A percentile compares a stretch with the other conserved stretches of the same genome.
phyloP scores from a whole-genome alignment of 1,140 invertebrate genomes.

The Aphis gossypii region DNA sequence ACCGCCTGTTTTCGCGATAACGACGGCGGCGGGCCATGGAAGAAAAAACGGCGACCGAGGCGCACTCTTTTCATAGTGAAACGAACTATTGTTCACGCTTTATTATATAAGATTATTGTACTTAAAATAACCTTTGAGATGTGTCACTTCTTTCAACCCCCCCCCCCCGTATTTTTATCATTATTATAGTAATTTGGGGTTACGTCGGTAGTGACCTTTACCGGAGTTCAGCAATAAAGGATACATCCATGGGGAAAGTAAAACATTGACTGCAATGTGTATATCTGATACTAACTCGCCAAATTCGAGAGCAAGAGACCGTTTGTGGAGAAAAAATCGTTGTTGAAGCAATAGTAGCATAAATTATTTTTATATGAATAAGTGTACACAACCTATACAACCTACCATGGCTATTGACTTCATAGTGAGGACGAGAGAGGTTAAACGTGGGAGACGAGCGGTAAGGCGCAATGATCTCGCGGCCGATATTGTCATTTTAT shows the following conservation, averaged over 20 bases:
- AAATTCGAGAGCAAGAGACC: background rate
- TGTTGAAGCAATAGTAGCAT: background rate
- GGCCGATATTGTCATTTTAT: conserved; percentile 21
- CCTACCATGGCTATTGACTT: background rate
- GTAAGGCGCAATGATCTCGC: background rate
- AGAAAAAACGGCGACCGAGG: too few species aligned
- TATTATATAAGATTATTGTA: too few species aligned
- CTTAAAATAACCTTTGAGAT: too few species aligned
- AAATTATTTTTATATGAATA: background rate
- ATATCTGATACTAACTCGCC: background rate
- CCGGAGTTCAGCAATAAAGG: background rate
- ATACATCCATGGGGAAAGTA: background rate
- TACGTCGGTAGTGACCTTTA: background rate
- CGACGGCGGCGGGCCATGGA: too few species aligned
- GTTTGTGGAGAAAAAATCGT: background rate
- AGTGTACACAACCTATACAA: background rate
- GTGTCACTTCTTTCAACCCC: too few species aligned
- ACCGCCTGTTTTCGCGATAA: too few species aligned
- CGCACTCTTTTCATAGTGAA: too few species aligned
- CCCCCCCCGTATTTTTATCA: too few species aligned
- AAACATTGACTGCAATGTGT: background rate
- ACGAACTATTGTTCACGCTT: too few species aligned
- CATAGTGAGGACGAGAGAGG: background rate
- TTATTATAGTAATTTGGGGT: too few species aligned
- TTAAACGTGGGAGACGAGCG: background rate